Evolutionary conservation across 2,797 vertebrate genomes (phyloP).

Genomic region (Acanthornis magna): DNA sequence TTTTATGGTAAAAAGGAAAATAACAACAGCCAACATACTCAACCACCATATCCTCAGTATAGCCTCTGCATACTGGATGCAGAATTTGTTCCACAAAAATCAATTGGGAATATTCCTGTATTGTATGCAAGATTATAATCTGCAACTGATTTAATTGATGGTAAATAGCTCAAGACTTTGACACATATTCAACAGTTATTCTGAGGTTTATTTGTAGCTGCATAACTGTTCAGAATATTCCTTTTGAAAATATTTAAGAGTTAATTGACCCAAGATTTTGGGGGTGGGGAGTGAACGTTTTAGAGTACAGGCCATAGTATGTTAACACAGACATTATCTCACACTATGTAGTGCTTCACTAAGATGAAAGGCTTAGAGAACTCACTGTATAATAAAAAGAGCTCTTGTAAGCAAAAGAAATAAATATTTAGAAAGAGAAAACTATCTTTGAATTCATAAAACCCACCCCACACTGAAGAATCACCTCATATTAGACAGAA

Average conservation of each 20-base stretch:
- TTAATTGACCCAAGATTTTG: neutral
- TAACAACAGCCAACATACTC: neutral
- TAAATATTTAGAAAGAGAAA: slow-evolving; percentile 36
- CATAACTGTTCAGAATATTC: neutral
- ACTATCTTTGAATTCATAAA: neutral
- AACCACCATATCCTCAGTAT: neutral
- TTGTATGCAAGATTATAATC: neutral
- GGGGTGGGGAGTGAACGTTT: neutral
- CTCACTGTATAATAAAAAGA: slow-evolving; percentile 1
- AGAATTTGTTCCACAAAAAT: neutral
- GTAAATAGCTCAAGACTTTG: neutral
- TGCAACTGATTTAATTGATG: neutral
- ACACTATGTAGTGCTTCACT: neutral
- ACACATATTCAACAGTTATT: neutral
- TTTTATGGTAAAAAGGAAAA: neutral
- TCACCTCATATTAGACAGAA: neutral
- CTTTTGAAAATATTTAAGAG: neutral
- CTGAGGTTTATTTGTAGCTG: neutral
- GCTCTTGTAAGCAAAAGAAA: neutral
- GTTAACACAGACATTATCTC: neutral
- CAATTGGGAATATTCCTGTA: neutral
- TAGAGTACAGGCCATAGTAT: neutral
- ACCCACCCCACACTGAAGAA: neutral
- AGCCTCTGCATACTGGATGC: neutral
- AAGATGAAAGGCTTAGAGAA: slow-evolving; percentile 2